phyloP scores from a whole-genome alignment of 2,888 invertebrate genomes.

The Laothoe populi region DNA sequence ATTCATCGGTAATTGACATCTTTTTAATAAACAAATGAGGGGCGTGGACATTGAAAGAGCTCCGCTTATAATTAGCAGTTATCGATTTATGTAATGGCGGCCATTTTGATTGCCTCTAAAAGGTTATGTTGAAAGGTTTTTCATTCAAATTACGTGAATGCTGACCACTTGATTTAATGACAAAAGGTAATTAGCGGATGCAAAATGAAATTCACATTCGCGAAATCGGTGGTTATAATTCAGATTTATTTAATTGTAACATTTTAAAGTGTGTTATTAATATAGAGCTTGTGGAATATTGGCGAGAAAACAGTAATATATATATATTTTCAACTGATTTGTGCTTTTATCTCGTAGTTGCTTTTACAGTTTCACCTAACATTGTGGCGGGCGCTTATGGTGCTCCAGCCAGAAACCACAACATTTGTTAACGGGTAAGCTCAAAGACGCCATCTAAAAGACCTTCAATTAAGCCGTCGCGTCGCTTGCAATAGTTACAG shows the following conservation, averaged over 20 bases:
- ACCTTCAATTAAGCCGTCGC: too few species aligned
- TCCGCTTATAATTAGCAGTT: background rate
- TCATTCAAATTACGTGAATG: background rate
- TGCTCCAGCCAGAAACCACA: too few species aligned
- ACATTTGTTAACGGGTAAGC: too few species aligned
- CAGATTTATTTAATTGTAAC: background rate
- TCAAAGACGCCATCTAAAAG: too few species aligned
- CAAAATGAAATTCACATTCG: background rate
- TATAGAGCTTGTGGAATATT: too few species aligned
- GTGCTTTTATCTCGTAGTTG: too few species aligned
- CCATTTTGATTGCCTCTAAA: conserved; percentile 7
- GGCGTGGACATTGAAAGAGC: conserved; percentile 11
- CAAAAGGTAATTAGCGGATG: conserved; percentile 1
- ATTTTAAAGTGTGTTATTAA: background rate
- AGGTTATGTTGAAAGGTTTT: conserved; percentile 18
- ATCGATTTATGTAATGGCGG: conserved; percentile 14
- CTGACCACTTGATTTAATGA: conserved; percentile 16
- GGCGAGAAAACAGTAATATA: too few species aligned
- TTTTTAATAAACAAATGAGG: conserved; percentile 1
- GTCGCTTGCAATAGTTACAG: too few species aligned
- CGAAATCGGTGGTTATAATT: background rate
- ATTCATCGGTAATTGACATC: background rate
- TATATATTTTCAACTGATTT: too few species aligned
- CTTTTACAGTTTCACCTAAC: too few species aligned
- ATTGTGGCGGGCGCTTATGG: too few species aligned